Conservation (phyloP, 2,797 vertebrate genomes). For the Hippocampus kuda region DNA sequence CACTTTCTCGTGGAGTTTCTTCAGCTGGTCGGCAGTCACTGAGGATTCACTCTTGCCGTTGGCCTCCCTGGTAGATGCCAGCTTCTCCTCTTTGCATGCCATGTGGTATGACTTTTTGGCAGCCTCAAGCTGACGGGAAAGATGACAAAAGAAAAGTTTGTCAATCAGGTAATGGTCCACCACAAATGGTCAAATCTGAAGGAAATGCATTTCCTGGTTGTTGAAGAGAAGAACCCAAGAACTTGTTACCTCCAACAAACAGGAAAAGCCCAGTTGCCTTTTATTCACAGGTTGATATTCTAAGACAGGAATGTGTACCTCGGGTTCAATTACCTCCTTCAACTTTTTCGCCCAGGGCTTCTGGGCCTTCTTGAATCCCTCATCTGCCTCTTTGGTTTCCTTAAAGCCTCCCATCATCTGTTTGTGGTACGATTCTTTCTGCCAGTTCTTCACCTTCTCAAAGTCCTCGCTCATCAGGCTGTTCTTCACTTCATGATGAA, state of each 20-base stretch:
- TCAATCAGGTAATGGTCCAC: background rate
- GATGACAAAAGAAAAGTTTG: background rate
- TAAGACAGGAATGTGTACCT: background rate
- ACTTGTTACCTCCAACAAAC: background rate
- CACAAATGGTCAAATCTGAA: no score
- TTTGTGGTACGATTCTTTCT: constrained; percentile 96
- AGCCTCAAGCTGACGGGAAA: constrained; percentile 73
- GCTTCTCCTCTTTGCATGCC: constrained; percentile 93
- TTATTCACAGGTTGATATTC: background rate
- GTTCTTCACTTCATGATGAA: constrained; percentile 91
- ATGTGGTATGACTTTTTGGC: constrained; percentile 91
- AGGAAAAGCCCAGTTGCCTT: background rate
- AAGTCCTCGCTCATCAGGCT: constrained; percentile 80
- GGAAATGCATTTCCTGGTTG: background rate
- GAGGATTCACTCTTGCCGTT: constrained; percentile 81
- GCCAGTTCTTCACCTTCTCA: constrained; percentile 98
- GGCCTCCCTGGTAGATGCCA: constrained; percentile 80
- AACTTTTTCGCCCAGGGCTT: constrained; percentile 98
- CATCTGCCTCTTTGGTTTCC: constrained; percentile 94
- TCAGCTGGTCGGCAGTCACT: constrained; percentile 81
- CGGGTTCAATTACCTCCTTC: constrained; percentile 77
- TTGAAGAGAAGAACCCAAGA: background rate
- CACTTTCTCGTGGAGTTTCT: constrained; percentile 91
- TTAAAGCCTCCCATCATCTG: constrained; percentile 99
- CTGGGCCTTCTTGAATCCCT: constrained; percentile 93